phyloP scores from a whole-genome alignment of 2,797 vertebrate species.

The Acipenser oxyrinchus region DNA sequence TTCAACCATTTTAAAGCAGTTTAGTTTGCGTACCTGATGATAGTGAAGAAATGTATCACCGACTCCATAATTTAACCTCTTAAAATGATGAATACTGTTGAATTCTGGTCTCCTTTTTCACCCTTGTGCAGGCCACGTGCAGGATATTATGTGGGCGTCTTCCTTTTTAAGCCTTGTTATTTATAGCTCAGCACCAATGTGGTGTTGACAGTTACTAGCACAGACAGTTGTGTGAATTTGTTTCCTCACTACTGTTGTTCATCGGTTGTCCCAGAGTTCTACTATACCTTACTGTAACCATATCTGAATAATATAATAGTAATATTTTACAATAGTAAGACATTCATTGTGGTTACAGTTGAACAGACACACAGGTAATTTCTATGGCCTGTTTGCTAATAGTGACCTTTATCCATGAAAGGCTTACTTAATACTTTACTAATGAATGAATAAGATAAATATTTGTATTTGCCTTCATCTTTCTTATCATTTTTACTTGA shows the following conservation, averaged over 20 bases:
- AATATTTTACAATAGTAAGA: slow-evolving; percentile 17
- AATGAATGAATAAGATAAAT: slow-evolving; percentile 30
- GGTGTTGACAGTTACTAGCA: slow-evolving; percentile 64
- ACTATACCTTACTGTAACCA: too few relatives aligned
- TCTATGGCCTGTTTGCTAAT: slow-evolving; percentile 23
- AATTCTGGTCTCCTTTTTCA: neutral
- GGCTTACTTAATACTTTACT: slow-evolving; percentile 29
- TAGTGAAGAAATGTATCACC: too few relatives aligned
- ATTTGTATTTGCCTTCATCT: slow-evolving; percentile 25
- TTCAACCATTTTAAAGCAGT: too few relatives aligned
- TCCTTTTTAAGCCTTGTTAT: slow-evolving; percentile 55
- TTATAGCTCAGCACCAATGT: slow-evolving; percentile 55
- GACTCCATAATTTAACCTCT: neutral
- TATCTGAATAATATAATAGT: too few relatives aligned
- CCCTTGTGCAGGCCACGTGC: slow-evolving; percentile 12
- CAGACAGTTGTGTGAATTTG: slow-evolving; percentile 60
- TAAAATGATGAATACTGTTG: neutral
- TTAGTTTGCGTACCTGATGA: too few relatives aligned
- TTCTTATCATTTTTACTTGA: slow-evolving; percentile 27
- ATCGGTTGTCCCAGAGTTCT: slow-evolving; percentile 40
- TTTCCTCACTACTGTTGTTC: slow-evolving; percentile 55
- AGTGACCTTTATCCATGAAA: slow-evolving; percentile 21
- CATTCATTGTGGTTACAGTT: slow-evolving; percentile 21
- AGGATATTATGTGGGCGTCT: slow-evolving; percentile 11
- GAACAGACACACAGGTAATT: slow-evolving; percentile 17